Evolutionary conservation across 2,797 vertebrate genomes (phyloP), one percentile per base, ranked within the genome.

Genomic region (Hylomyscus alleni): DNA sequence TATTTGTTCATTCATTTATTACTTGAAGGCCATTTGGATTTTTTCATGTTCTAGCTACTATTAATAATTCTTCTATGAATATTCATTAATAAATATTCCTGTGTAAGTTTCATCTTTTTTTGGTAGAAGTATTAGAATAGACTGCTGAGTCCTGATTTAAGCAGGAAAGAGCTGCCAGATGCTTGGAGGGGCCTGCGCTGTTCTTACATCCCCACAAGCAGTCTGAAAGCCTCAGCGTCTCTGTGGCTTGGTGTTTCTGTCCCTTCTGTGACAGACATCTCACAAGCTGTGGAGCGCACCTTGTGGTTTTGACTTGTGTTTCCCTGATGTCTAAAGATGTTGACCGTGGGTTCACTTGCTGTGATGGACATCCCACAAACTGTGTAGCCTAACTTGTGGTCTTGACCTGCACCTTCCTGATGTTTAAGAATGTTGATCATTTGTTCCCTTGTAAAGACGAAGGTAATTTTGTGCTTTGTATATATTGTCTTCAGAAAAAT

Each of bases 1-100:
- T 56, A 54, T 73, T 12, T 91, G 50, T n/a, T 89, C 26, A 80
- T 60, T 34, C 31, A 85, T 89, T 91, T 67, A 95, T 84, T 13
- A 91, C 26, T 77, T 91, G 52, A 67, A 34, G 24, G 22, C 4
- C n/a, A 67, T 86, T 54, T 65, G 14, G 3, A 44, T 67, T 65
- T 65, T 72, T 72, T 78, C 52, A 86, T 40, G 44, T 72, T 89
- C 20, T 56, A 34, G 8, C 0, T 84, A 84, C 82, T 72, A 89
- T 85, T 75, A 80, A 72, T 11, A 85, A 85, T 81, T 44, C n/a
- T 89, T 44, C 22, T 69, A 50, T 40, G 69, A 90, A 52, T 67
- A 58, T 22, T 78, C 47, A 86, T 44, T 8, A 54, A 69, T 65
- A 65, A 65, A 13, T 65, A 65, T 65, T 65, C 26, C 26, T 29